Evolutionary conservation across 2,888 invertebrate genomes (phyloP).

Genomic region (Tipula lateralis): DNA sequence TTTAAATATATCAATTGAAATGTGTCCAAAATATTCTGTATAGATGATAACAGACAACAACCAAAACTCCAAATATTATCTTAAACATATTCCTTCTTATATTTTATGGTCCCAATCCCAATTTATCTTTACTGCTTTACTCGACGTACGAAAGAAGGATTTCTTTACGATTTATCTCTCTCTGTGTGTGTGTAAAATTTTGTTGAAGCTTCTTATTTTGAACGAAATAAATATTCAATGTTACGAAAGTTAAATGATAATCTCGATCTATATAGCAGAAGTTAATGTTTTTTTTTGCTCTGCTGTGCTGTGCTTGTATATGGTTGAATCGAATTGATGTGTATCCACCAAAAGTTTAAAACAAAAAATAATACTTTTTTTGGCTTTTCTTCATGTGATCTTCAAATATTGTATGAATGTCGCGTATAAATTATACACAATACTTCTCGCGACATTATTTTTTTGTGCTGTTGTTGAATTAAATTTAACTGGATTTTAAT

Average conservation of each 20-base stretch:
- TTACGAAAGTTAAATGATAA: neutral
- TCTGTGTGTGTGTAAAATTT: neutral
- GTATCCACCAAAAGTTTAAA: neutral
- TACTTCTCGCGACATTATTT: neutral
- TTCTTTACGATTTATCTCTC: neutral
- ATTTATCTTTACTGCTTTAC: neutral
- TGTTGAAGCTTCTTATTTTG: neutral
- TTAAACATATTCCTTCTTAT: neutral
- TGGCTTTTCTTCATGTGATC: neutral
- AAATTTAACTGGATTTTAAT: conserved; percentile 9
- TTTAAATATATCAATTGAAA: too few relatives aligned
- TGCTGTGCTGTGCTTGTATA: neutral
- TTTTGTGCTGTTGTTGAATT: neutral
- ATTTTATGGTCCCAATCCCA: neutral
- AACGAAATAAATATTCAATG: neutral
- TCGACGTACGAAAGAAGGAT: neutral
- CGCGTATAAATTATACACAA: neutral
- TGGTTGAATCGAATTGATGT: neutral
- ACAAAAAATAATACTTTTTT: neutral
- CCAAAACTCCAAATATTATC: neutral
- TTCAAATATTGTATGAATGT: conserved; percentile 3
- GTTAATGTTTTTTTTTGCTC: neutral
- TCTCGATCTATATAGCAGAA: neutral
- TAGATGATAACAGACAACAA: neutral
- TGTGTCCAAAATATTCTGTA: neutral